Base-by-base conservation (phyloP, 2,888 invertebrate genomes). In the Cynaeus angustus region DNA sequence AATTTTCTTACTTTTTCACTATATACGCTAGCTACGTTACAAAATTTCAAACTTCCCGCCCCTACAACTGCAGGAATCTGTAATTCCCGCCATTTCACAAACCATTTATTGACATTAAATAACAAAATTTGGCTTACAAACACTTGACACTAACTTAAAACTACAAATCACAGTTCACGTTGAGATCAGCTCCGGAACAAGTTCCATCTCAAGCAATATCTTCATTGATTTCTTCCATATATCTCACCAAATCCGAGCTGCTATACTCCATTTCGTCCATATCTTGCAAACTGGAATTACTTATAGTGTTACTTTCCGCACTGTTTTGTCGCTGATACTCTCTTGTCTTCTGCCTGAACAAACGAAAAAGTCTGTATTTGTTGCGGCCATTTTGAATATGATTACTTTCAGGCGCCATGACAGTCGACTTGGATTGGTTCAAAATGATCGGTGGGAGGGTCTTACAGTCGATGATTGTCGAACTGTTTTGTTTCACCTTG, bases 261-360 rank as follows among this genome's bases (percentile, higher is more conserved):
- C 89, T 90, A 75, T 90, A 88, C 74, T 92, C 92, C 33, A 89
- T 87, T 59, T 88, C 90, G 76, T 91, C 92, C 72, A 91, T 85
- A 81, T 92, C 92, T 61, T 91, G 89, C n/a, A 93, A 86, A 78
- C 92, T 92, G 66, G 92, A 92, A 85, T 93, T 92, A 81, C 92
- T 92, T 77, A 93, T 92, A 69, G 90, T 86, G 73, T 86, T 38
- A 45, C 71, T 71, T 4, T 72, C 65, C 2, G 61, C 58, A 46
- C 66, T 72, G 3, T 13, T 12, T 26, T 68, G 68, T 12, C 65
- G 56, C 9, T 16, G 14, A 46, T 14, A 10, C 45, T 16, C 13
- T 6, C 33, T 6, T 43, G 9, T 41, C 43, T 30, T 43, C 13
- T 9, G 9, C 13, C 59, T 28, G 14, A 45, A 45, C 30, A 59